These are phyloP conservation scores for Flexamia atlantica DNA, from an alignment of 2,888 invertebrate species.

Conservation along the genomic window DNA sequence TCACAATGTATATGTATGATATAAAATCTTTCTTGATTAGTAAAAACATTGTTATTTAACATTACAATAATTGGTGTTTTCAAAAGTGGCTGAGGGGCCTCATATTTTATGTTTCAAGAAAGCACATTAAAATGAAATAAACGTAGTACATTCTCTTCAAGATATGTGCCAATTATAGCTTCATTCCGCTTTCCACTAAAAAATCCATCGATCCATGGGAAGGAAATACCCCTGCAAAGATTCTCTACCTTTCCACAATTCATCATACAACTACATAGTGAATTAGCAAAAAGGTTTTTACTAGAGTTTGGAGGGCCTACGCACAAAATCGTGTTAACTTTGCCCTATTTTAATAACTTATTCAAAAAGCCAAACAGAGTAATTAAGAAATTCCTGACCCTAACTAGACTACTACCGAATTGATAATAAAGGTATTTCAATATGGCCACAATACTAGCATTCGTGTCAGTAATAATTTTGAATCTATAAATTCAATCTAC, in stretches of 20 bases:
- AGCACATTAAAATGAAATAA: conserved; percentile 16
- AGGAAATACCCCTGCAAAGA: neutral
- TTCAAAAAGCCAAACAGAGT: neutral
- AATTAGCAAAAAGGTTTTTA: conserved; percentile 47
- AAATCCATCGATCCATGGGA: conserved; percentile 44
- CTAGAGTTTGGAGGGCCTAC: conserved; percentile 23
- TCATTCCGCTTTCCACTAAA: conserved; percentile 31
- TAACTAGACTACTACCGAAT: neutral
- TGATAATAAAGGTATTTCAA: neutral
- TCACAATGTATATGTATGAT: conserved; percentile 3
- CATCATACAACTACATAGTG: conserved; percentile 10
- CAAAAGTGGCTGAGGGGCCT: conserved; percentile 4
- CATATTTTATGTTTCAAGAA: conserved; percentile 23
- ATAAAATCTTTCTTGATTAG: too few relatives aligned
- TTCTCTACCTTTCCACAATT: conserved; percentile 35
- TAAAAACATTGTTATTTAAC: conserved; percentile 25
- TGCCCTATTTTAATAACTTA: neutral
- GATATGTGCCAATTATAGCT: conserved; percentile 24
- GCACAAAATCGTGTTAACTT: conserved; percentile 13
- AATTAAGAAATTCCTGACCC: neutral
- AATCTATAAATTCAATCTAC: neutral
- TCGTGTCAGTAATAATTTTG: neutral
- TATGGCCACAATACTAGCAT: neutral
- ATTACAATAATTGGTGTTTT: conserved; percentile 41
- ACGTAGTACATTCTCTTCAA: conserved; percentile 33